These are phyloP conservation scores for Trachops cirrhosus DNA, from an alignment of 2,797 vertebrate genomes.

Conservation along the genomic window DNA sequence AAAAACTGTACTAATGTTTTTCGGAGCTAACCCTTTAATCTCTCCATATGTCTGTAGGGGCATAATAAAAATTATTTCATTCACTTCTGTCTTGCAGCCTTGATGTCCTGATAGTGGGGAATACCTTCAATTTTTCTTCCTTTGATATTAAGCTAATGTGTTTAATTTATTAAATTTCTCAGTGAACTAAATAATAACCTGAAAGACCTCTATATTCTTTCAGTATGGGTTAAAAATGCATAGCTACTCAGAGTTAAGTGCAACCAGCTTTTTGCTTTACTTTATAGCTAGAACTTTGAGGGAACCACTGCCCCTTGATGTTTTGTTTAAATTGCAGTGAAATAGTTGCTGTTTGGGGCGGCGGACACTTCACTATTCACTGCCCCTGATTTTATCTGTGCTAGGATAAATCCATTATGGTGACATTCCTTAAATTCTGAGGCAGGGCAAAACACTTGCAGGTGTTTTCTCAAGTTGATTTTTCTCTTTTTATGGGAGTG, in stretches of 20 bases:
- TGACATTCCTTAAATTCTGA: slow-evolving; percentile 78
- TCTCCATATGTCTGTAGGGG: not conserved
- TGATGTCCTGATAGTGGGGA: not conserved
- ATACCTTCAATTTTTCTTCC: slow-evolving; percentile 49
- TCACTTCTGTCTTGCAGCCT: not conserved
- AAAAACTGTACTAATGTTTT: not conserved
- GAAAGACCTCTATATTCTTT: slow-evolving; percentile 48
- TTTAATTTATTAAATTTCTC: slow-evolving; percentile 65
- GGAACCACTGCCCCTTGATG: not conserved
- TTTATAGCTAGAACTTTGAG: slow-evolving; percentile 67
- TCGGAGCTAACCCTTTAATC: not conserved
- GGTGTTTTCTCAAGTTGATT: slow-evolving; percentile 75
- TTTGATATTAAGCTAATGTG: slow-evolving; percentile 60
- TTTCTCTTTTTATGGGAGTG: not conserved
- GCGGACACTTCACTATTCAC: not conserved
- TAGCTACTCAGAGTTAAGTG: slow-evolving; percentile 68
- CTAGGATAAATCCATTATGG: slow-evolving; percentile 1
- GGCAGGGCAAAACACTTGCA: slow-evolving; percentile 75
- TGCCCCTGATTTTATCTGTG: slow-evolving; percentile 39
- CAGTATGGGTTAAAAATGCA: slow-evolving; percentile 39
- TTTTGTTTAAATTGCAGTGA: not conserved
- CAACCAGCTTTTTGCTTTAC: slow-evolving; percentile 69
- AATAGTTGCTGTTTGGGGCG: slow-evolving; percentile 26
- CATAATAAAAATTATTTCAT: not conserved
- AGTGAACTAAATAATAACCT: slow-evolving; percentile 59